Percentiles rank a stretch among this genome's conserved stretches.
Conservation (phyloP, 2,797 vertebrate species). For the Eupleurogrammus muticus region DNA sequence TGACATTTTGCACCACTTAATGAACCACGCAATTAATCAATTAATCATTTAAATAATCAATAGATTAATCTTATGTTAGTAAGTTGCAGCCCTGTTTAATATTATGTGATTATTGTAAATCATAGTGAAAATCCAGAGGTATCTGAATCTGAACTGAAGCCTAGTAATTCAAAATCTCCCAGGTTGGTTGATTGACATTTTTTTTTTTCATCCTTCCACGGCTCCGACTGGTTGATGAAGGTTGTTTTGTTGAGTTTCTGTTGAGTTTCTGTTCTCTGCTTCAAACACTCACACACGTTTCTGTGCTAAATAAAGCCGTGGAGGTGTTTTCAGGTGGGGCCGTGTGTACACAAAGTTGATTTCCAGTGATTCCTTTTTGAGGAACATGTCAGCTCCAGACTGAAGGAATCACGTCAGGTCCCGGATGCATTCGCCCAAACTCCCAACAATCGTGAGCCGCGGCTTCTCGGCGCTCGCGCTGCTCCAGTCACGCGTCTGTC, state of each 20-base stretch:
- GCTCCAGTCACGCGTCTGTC: constrained; percentile 55
- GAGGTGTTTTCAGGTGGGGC: constrained; percentile 13
- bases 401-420: constrained; percentile 35
- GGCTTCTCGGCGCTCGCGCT: no score
- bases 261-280: not conserved
- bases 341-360: constrained; percentile 7
- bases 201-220: not conserved
- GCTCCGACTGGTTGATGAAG: not conserved
- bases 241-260: not conserved
- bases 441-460: constrained; percentile 18
- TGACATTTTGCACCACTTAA: no score
- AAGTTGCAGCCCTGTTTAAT: not conserved
- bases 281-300: not conserved
- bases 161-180: not conserved
- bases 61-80: no score
- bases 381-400: constrained; percentile 31
- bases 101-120: not conserved
- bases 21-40: no score
- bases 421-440: constrained; percentile 1
- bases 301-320: constrained; percentile 8
- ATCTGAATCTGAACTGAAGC: not conserved
- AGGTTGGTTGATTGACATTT: not conserved
- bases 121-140: not conserved
- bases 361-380: constrained; percentile 35
- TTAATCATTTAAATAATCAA: no score